Evolutionary conservation across 2,888 invertebrate species (phyloP).

Genomic region (Lumbricus terrestris): DNA sequence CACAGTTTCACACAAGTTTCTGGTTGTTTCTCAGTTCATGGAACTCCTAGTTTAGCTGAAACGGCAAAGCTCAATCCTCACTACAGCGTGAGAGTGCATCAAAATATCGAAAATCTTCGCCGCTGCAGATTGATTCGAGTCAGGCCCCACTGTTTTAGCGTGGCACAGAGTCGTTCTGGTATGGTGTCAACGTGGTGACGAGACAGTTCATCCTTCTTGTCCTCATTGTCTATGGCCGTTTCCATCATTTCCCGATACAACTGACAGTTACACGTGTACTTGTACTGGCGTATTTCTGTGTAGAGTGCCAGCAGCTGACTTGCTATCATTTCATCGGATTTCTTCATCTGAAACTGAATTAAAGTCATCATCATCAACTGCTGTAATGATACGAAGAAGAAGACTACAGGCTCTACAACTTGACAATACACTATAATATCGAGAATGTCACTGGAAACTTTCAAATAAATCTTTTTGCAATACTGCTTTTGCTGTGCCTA

Average conservation of each 20-base stretch:
- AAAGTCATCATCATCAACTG: neutral
- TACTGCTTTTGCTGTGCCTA: too few species aligned
- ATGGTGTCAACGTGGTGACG: slow-evolving; percentile 6
- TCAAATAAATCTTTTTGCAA: too few species aligned
- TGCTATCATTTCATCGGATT: neutral
- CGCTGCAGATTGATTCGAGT: slow-evolving; percentile 14
- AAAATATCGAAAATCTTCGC: slow-evolving; percentile 9
- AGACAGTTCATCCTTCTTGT: slow-evolving; percentile 9
- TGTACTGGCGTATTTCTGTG: neutral
- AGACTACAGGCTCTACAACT: too few species aligned
- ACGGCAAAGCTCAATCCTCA: neutral
- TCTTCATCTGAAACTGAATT: neutral
- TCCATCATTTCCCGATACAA: slow-evolving; percentile 9
- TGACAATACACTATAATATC: neutral
- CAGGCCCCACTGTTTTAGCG: neutral
- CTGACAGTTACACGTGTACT: neutral
- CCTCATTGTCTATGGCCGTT: slow-evolving; percentile 9
- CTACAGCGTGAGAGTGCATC: neutral
- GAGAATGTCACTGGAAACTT: neutral
- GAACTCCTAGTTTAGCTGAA: neutral
- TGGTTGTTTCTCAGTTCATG: neutral
- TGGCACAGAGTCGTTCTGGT: slow-evolving; percentile 14
- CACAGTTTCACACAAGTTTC: neutral
- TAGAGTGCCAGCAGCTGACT: neutral
- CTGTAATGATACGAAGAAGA: neutral